phyloP scores from a whole-genome alignment of 1,140 invertebrate species.

The Cyclina sinensis region DNA sequence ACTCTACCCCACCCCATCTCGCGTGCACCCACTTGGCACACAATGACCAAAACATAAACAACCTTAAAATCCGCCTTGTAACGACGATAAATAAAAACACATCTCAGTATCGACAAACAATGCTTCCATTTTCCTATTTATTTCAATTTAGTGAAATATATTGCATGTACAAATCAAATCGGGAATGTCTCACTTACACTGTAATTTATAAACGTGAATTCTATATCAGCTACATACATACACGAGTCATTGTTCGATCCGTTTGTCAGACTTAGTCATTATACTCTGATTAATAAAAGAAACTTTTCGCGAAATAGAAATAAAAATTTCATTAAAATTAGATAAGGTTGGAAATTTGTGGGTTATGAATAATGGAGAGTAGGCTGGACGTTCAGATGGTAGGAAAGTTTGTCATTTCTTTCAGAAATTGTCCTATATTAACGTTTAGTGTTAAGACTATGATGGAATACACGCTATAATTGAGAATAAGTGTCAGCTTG shows the following conservation, averaged over 20 bases:
- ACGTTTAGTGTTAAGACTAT: too few relatives aligned
- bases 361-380: background rate
- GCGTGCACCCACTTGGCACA: conserved; percentile 17
- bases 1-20: background rate
- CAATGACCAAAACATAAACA: conserved; percentile 9
- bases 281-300: conserved; percentile 4
- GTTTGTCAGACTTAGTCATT: conserved; percentile 18
- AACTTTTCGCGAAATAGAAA: background rate
- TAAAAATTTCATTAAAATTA: conserved; percentile 18
- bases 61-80: background rate
- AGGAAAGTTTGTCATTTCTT: background rate
- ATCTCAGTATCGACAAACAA: background rate
- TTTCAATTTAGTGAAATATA: conserved; percentile 55
- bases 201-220: conserved; percentile 48
- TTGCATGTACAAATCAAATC: conserved; percentile 42
- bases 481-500: too few relatives aligned
- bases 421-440: too few relatives aligned
- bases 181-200: conserved; percentile 36
- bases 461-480: too few relatives aligned
- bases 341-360: background rate
- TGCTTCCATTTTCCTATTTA: background rate
- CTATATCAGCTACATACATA: background rate
- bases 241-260: conserved; percentile 22
- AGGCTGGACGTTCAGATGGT: background rate
- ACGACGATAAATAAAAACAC: background rate